phyloP scores from a whole-genome alignment of 2,113 vertebrate genomes.

The Melanerpes aurifrons region DNA sequence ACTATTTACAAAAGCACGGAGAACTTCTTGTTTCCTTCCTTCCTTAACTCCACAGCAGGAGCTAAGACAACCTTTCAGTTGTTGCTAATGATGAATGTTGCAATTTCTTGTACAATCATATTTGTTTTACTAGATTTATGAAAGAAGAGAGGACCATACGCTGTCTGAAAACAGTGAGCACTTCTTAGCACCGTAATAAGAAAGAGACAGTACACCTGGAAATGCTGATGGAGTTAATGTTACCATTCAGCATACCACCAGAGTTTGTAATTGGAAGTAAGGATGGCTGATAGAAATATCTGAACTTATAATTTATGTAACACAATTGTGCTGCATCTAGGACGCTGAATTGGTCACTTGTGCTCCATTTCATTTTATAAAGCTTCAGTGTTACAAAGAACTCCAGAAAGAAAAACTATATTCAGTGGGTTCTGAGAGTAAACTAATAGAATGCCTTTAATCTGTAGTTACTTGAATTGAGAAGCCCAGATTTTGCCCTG shows the following conservation, averaged over 20 bases:
- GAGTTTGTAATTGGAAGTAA: not conserved
- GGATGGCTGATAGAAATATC: not conserved
- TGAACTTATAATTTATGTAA: not conserved
- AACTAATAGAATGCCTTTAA: not conserved
- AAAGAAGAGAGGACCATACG: rapidly evolving
- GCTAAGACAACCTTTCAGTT: not conserved
- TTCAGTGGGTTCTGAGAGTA: not conserved
- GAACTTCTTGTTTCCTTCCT: not conserved
- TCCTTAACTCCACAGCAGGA: not conserved
- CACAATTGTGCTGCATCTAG: not conserved
- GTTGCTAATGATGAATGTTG: not conserved
- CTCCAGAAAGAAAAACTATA: not conserved
- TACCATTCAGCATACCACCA: not conserved
- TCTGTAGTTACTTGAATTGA: not conserved
- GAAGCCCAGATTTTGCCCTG: not conserved
- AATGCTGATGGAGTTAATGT: not conserved
- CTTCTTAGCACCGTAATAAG: not conserved
- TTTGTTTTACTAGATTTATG: not conserved
- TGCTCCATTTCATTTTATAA: not conserved
- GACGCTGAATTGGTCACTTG: not conserved
- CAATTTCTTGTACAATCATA: not conserved
- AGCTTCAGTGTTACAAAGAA: not conserved
- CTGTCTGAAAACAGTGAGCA: not conserved
- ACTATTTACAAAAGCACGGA: not conserved
- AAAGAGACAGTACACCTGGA: not conserved